Evolutionary conservation across 2,797 vertebrate genomes (phyloP).

Genomic region (Myotis myotis): DNA sequence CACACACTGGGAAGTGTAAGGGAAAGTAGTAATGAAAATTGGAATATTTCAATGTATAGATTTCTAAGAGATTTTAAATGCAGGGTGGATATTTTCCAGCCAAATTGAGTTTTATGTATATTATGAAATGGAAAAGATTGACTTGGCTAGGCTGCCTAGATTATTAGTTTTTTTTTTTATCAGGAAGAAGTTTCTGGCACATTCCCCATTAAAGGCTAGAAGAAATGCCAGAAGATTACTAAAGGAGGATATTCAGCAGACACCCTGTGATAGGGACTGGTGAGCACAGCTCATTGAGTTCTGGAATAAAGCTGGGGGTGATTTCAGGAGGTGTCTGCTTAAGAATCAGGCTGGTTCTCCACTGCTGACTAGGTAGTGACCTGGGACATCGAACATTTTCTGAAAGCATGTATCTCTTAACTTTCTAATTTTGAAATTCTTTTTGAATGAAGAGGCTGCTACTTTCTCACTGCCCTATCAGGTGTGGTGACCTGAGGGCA

Average conservation of each 20-base stretch:
- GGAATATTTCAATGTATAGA: neutral
- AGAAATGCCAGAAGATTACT: slow-evolving; percentile 34
- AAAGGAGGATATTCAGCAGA: slow-evolving; percentile 42
- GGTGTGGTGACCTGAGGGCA: neutral
- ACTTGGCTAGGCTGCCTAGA: neutral
- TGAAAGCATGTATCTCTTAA: neutral
- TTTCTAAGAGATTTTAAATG: neutral
- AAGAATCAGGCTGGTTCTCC: neutral
- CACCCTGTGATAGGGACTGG: neutral
- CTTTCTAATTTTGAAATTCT: neutral
- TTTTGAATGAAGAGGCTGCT: neutral
- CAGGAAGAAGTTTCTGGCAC: slow-evolving; percentile 47
- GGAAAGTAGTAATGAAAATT: neutral
- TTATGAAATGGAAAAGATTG: slow-evolving; percentile 1
- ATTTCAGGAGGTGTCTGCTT: neutral
- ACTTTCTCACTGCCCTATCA: neutral
- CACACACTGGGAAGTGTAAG: neutral
- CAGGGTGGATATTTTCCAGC: neutral
- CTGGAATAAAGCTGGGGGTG: neutral
- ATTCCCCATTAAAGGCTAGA: neutral
- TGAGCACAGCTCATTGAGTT: neutral
- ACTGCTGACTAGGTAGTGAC: neutral
- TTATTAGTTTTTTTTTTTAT: slow-evolving; percentile 25
- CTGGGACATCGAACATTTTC: neutral
- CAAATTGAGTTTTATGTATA: neutral